Conservation (phyloP, 2,113 vertebrate genomes). For the Cheilinus undulatus region DNA sequence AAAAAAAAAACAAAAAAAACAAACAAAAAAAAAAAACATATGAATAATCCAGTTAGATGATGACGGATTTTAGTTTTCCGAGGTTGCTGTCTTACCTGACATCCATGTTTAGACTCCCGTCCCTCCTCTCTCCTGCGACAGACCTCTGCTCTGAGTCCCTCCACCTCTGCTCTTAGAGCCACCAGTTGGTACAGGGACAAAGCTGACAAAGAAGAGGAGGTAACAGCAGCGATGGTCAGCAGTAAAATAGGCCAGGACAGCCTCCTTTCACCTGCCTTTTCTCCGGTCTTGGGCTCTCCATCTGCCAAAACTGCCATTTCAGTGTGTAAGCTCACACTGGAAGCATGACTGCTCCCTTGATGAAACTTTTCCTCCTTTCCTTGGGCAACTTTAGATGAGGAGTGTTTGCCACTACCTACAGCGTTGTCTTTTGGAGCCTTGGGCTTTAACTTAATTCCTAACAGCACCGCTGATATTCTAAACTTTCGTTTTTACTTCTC, state of each 20-base stretch:
- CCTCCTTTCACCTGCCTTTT: conserved; percentile 37
- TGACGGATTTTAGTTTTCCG: not conserved
- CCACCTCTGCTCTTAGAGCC: conserved; percentile 88
- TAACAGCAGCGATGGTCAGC: conserved; percentile 85
- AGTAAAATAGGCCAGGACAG: conserved; percentile 80
- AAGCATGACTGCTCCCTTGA: conserved; percentile 27
- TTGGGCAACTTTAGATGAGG: not conserved
- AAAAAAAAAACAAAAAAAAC: conserved; percentile 7
- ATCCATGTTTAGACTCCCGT: conserved; percentile 34
- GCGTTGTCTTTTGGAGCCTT: not conserved
- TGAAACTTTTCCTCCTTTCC: not conserved
- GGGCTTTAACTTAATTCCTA: not conserved
- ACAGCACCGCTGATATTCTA: not conserved
- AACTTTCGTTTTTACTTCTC: conserved; percentile 39
- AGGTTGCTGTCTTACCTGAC: conserved; percentile 53
- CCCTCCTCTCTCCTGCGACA: conserved; percentile 72
- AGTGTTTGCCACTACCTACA: conserved; percentile 16
- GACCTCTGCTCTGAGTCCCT: conserved; percentile 82
- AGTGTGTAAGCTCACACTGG: conserved; percentile 40
- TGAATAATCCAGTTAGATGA: too few species aligned
- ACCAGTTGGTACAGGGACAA: conserved; percentile 87
- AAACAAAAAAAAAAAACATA: conserved; percentile 9
- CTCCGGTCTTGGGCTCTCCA: conserved; percentile 23
- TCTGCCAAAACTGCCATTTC: conserved; percentile 42
- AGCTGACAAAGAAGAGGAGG: conserved; percentile 87